Percentiles rank a stretch among this genome's conserved stretches.
Evolutionary conservation across 1,140 invertebrate genomes (phyloP).

Genomic region (Marisa cornuarietis): DNA sequence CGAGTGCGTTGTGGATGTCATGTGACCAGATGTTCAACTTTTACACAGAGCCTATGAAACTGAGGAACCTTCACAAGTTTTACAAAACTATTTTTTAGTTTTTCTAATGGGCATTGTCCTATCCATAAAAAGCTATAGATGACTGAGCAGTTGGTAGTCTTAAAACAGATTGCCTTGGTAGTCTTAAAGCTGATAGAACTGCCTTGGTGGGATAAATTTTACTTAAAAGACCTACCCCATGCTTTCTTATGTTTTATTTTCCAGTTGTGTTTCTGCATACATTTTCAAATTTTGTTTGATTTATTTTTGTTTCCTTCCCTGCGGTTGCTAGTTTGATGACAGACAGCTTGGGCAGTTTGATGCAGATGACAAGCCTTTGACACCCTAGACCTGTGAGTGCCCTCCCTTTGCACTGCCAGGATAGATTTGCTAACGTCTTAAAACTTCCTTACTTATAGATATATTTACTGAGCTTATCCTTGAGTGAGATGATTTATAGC

Average conservation of each 20-base stretch:
- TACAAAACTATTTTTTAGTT: not conserved
- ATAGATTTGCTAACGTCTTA: not conserved
- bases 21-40: no score
- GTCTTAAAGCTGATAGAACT: not conserved
- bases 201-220: not conserved
- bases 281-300: constrained; percentile 4
- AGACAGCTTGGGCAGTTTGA: constrained; percentile 9
- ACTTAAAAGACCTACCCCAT: not conserved
- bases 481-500: no score
- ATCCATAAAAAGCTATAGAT: no score
- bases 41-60: no score
- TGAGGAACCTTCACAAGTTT: not conserved
- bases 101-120: not conserved
- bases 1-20: no score
- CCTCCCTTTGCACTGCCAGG: not conserved
- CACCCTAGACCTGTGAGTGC: constrained; percentile 8
- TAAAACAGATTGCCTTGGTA: no score
- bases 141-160: no score
- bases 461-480: no score
- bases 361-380: constrained; percentile 18
- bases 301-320: constrained; percentile 9
- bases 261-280: not conserved
- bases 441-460: no score
- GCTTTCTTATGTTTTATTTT: not conserved
- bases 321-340: not conserved